Evolutionary conservation across 2,888 invertebrate genomes (phyloP).

Genomic region (Stratiomys singularior): DNA sequence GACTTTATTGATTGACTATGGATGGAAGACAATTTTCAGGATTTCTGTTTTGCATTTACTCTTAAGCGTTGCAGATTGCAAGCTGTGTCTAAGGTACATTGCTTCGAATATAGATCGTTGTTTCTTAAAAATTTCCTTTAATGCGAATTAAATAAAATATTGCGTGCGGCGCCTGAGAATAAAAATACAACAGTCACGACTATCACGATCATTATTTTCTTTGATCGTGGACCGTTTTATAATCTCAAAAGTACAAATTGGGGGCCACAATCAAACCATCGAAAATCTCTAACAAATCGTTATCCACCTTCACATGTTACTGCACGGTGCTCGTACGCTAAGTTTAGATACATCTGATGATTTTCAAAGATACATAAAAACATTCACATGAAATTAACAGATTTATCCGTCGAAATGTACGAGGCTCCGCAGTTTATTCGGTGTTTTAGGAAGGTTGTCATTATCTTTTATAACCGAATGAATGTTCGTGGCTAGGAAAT

Average conservation of each 20-base stretch:
- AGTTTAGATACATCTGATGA: not conserved
- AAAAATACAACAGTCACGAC: constrained; percentile 28
- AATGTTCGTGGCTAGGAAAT: constrained; percentile 2
- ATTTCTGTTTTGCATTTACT: too few relatives aligned
- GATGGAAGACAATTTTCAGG: too few relatives aligned
- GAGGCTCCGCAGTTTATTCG: not conserved
- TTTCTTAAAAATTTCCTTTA: too few relatives aligned
- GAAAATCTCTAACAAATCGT: not conserved
- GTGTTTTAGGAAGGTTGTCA: constrained; percentile 9
- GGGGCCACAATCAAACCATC: constrained; percentile 41
- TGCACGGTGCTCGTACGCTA: not conserved
- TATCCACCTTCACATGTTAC: constrained; percentile 6
- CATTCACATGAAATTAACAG: not conserved
- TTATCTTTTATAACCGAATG: constrained; percentile 38
- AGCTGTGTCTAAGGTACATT: too few relatives aligned
- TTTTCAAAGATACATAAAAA: constrained; percentile 5
- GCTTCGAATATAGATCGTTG: too few relatives aligned
- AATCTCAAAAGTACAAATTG: constrained; percentile 27
- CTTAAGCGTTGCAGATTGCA: too few relatives aligned
- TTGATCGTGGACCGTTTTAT: constrained; percentile 30
- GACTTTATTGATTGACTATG: too few relatives aligned
- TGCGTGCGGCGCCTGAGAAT: constrained; percentile 45
- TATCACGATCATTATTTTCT: constrained; percentile 27
- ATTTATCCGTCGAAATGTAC: not conserved
- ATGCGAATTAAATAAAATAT: constrained; percentile 35